Base-by-base conservation (phyloP, 2,888 invertebrate species). In the Empis livida region DNA sequence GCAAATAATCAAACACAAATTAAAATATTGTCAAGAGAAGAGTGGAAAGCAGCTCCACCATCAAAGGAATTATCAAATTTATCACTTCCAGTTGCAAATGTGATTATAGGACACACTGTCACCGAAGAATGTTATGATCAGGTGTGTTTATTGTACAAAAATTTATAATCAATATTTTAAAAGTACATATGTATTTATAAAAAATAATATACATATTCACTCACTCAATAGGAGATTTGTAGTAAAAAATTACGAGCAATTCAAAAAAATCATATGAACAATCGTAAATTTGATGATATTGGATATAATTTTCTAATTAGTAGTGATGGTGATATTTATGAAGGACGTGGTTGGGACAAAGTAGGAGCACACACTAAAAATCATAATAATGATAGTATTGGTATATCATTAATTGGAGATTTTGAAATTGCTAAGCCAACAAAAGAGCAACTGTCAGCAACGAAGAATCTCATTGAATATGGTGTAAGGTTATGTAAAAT, bases 261-360 rank as follows among this genome's bases (percentile, higher is more conserved):
- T 23, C 84, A 85, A 62, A 71, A 66, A 42, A 80, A 73, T 56
- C 85, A 88, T 63, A 79, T 86, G 48, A 79, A 82, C 49, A 71
- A 71, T 16, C 59, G 59, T 13, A 56, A 67, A 0, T 84, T 79
- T 78, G 69, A 63, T 43, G 86, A 87, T 59, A 80, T 86, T 27
- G 82, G 72, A 0, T 88, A 86, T 64, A 89, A 84, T 62, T 89
- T 87, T 56, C 62, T 89, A 10, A 73, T 89, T 1, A 87, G 85
- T 1, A 85, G 84, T 8, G 84, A 87, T 58, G 87, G 86, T 0
- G 70, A 74, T 1, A 80, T 78, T 0, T 87, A 84, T 62, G 76
- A 73, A 53, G 87, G 83, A 0, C 76, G 86, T 10, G 83, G 83
- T 1, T 89, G 88, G 88, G 75, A 79, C 52, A 62, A 62, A 47